phyloP scores from a whole-genome alignment of 1,140 invertebrate genomes.

The Asobara japonica region DNA sequence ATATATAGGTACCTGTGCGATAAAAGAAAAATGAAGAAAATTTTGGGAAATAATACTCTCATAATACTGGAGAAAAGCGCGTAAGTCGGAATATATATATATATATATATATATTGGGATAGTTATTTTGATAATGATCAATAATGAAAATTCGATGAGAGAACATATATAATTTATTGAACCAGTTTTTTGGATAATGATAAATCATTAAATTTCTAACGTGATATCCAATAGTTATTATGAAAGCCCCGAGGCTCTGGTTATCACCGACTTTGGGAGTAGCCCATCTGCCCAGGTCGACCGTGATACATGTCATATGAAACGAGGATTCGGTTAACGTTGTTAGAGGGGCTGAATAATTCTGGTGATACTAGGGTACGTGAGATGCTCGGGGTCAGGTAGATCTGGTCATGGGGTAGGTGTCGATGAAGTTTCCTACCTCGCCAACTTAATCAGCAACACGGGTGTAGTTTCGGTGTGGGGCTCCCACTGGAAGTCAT shows the following conservation, averaged over 20 bases:
- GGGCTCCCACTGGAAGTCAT: neutral
- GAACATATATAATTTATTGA: too few relatives aligned
- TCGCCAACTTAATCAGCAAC: neutral
- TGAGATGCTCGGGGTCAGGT: neutral
- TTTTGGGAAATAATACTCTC: too few relatives aligned
- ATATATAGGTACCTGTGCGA: too few relatives aligned
- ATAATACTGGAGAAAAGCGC: too few relatives aligned
- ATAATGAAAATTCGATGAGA: too few relatives aligned
- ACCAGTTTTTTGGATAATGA: too few relatives aligned
- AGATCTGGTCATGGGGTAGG: neutral
- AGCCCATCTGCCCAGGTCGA: neutral
- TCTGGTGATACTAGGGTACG: neutral
- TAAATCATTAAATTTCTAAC: too few relatives aligned
- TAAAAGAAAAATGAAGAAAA: too few relatives aligned
- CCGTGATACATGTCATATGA: neutral
- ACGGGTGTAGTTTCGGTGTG: neutral
- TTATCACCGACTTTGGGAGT: neutral
- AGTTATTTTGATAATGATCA: too few relatives aligned
- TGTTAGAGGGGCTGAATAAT: neutral
- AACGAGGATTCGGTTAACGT: neutral
- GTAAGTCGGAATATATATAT: too few relatives aligned
- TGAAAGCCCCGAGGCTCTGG: neutral
- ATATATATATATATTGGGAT: too few relatives aligned
- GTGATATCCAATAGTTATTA: neutral
- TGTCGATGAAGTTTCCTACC: neutral